Conservation (phyloP, 2,113 vertebrate species). For the Corydoras sp. region DNA sequence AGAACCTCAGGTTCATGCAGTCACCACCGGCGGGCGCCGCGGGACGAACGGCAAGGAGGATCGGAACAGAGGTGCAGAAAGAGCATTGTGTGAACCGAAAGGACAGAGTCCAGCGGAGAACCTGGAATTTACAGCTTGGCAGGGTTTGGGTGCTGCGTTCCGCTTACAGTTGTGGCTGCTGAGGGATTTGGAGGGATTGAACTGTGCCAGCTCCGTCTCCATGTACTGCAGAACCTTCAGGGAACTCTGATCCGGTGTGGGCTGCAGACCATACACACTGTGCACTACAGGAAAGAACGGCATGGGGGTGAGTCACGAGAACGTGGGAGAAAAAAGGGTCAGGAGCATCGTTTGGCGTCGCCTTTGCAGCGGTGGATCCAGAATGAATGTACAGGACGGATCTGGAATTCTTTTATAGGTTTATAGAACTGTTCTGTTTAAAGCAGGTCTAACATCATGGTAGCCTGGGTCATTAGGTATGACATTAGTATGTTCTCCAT, state of each 20-base stretch:
- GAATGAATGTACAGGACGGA: neutral
- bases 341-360: too few species aligned
- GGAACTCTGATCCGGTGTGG: conserved; percentile 62
- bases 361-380: neutral
- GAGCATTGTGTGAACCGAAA: neutral
- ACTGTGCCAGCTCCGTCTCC: conserved; percentile 67
- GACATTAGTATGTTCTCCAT: too few species aligned
- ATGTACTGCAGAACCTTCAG: conserved; percentile 68
- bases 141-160: conserved; percentile 7
- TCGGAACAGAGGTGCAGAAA: too few species aligned
- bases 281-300: conserved; percentile 57
- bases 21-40: too few species aligned
- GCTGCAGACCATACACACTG: conserved; percentile 55
- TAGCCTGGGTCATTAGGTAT: too few species aligned
- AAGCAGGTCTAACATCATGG: too few species aligned
- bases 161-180: conserved; percentile 63
- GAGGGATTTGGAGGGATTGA: conserved; percentile 60
- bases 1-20: too few species aligned
- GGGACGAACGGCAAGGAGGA: too few species aligned
- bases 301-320: neutral
- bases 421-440: too few species aligned
- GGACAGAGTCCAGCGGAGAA: neutral
- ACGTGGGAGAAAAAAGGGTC: neutral
- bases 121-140: neutral
- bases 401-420: too few species aligned